These are phyloP conservation scores for Pempheris klunzingeri DNA, from an alignment of 2,797 vertebrate genomes.

Conservation along the genomic window DNA sequence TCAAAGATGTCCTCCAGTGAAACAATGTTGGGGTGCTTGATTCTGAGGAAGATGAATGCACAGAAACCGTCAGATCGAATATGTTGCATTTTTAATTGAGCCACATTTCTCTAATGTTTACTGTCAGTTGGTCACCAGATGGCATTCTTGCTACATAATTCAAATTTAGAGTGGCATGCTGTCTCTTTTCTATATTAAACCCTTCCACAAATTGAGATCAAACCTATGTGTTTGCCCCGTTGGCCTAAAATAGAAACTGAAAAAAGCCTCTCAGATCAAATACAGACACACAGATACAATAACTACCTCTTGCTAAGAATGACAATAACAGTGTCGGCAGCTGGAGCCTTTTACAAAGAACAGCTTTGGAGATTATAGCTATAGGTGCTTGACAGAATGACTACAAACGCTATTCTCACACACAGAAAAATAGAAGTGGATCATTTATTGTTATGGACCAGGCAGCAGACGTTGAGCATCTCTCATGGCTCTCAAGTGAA, in stretches of 20 bases:
- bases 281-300: not conserved
- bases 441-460: slow-evolving; percentile 30
- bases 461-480: slow-evolving; percentile 42
- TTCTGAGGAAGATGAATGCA: slow-evolving; percentile 81
- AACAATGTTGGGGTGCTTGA: slow-evolving; percentile 97
- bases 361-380: not conserved
- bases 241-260: slow-evolving; percentile 23
- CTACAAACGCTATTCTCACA: slow-evolving; percentile 11
- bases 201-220: slow-evolving; percentile 17
- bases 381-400: slow-evolving; percentile 2
- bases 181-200: not conserved
- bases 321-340: not conserved
- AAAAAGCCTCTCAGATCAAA: slow-evolving; percentile 2
- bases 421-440: slow-evolving; percentile 6
- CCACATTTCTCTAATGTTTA: slow-evolving; percentile 16
- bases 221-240: slow-evolving; percentile 13
- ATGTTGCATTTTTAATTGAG: not conserved
- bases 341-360: slow-evolving; percentile 4
- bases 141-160: slow-evolving; percentile 67
- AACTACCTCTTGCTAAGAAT: not conserved
- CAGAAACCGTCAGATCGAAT: slow-evolving; percentile 14
- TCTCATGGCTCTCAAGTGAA: slow-evolving; percentile 50
- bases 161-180: slow-evolving; percentile 18
- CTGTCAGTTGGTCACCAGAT: slow-evolving; percentile 64
- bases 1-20: slow-evolving; percentile 98